These are phyloP conservation scores for Galerucella calmariensis DNA, from an alignment of 2,888 invertebrate species.

Conservation along the genomic window DNA sequence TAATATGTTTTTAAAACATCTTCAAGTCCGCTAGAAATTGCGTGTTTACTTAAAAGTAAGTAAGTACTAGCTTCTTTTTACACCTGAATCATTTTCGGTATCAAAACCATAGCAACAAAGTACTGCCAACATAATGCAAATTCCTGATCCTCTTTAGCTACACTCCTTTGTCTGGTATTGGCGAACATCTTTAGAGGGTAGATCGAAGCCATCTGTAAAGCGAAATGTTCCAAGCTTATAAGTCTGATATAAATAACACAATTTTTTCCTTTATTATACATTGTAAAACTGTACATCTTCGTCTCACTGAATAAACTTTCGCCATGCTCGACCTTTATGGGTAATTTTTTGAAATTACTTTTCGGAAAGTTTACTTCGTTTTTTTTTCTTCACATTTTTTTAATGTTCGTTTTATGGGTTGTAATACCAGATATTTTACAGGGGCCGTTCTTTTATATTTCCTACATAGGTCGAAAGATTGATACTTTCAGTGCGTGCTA, in stretches of 20 bases:
- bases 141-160: constrained; percentile 27
- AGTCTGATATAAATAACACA: constrained; percentile 31
- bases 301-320: constrained; percentile 37
- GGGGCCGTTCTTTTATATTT: not conserved
- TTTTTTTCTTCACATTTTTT: constrained; percentile 21
- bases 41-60: too few species aligned
- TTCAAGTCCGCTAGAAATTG: too few species aligned
- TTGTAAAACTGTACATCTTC: constrained; percentile 42
- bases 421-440: constrained; percentile 9
- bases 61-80: too few species aligned
- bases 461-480: not conserved
- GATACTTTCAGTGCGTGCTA: not conserved
- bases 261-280: constrained; percentile 35
- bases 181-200: constrained; percentile 24
- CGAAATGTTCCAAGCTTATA: constrained; percentile 28
- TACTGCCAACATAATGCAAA: not conserved
- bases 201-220: constrained; percentile 32
- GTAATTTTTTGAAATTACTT: constrained; percentile 30
- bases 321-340: constrained; percentile 29
- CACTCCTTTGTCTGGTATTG: constrained; percentile 28
- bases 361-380: constrained; percentile 28
- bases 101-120: not conserved
- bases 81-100: too few species aligned
- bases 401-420: constrained; percentile 26
- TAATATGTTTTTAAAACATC: too few species aligned